Percentiles rank a stretch among this genome's conserved stretches.
Conservation (phyloP, 2,797 vertebrate species). For the Chelonia mydas region DNA sequence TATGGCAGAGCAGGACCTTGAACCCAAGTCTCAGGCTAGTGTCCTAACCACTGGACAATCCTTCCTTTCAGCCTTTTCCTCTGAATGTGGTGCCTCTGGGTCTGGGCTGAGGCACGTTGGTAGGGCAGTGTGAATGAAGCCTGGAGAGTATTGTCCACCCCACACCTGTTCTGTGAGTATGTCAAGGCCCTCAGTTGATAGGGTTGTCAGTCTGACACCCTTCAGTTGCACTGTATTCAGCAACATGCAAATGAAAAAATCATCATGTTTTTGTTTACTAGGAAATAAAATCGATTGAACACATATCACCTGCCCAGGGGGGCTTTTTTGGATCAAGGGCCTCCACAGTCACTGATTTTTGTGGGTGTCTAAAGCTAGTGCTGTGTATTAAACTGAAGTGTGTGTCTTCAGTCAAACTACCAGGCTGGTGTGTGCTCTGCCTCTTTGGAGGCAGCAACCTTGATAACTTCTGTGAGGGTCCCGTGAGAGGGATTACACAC, state of each 20-base stretch:
- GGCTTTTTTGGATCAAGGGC: not conserved
- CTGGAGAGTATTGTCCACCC: not conserved
- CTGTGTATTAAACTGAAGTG: not conserved
- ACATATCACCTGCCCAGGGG: not conserved
- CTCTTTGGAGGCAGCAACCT: too few species aligned
- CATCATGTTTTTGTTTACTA: not conserved
- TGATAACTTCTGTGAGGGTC: too few species aligned
- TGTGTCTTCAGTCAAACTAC: not conserved
- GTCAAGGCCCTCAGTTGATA: not conserved
- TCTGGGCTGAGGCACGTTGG: not conserved
- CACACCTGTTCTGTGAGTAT: not conserved
- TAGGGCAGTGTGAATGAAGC: too few species aligned
- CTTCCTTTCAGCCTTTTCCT: not conserved
- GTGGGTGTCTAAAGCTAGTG: not conserved
- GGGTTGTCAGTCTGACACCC: too few species aligned
- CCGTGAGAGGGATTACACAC: too few species aligned
- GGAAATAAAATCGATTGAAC: not conserved
- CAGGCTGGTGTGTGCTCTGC: not conserved
- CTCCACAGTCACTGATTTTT: not conserved
- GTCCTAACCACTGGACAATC: not conserved
- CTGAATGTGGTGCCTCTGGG: not conserved
- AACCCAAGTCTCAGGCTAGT: not conserved
- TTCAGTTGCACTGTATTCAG: not conserved
- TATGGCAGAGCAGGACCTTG: accelerated
- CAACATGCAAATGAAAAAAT: not conserved